phyloP scores from a whole-genome alignment of 2,113 vertebrate genomes.

The Zapornia atra region DNA sequence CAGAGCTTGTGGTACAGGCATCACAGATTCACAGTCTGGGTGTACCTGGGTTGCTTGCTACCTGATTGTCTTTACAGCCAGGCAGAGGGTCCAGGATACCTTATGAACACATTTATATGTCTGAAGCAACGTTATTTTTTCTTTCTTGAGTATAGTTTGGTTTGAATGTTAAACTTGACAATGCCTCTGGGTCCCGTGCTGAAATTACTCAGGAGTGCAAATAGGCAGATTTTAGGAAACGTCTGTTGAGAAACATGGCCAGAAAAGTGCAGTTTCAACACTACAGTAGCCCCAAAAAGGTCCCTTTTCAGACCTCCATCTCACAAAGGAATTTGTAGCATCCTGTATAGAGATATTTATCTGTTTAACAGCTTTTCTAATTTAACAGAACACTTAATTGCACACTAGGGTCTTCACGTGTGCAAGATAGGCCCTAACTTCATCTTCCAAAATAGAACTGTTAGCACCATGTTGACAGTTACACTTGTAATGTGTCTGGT shows the following conservation, averaged over 20 bases:
- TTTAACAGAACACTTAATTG: neutral
- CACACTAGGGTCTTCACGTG: neutral
- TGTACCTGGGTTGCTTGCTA: neutral
- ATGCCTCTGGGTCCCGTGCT: neutral
- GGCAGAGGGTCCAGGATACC: neutral
- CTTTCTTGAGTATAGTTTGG: neutral
- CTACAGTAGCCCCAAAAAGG: neutral
- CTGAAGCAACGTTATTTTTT: neutral
- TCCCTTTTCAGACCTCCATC: neutral
- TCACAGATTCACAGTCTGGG: neutral
- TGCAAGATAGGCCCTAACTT: neutral
- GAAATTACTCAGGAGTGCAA: neutral
- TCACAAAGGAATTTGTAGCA: neutral
- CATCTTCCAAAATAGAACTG: neutral
- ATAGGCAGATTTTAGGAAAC: neutral
- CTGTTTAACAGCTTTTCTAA: neutral
- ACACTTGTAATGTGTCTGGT: neutral
- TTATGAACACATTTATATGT: neutral
- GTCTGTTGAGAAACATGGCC: neutral
- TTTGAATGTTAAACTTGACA: neutral
- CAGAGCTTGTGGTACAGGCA: neutral
- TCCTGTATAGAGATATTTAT: accelerated
- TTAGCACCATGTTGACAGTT: neutral
- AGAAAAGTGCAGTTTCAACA: neutral
- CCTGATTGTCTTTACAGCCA: neutral